Evolutionary conservation across 2,113 vertebrate species (phyloP).

Genomic region (Tricholaema leucomelas): DNA sequence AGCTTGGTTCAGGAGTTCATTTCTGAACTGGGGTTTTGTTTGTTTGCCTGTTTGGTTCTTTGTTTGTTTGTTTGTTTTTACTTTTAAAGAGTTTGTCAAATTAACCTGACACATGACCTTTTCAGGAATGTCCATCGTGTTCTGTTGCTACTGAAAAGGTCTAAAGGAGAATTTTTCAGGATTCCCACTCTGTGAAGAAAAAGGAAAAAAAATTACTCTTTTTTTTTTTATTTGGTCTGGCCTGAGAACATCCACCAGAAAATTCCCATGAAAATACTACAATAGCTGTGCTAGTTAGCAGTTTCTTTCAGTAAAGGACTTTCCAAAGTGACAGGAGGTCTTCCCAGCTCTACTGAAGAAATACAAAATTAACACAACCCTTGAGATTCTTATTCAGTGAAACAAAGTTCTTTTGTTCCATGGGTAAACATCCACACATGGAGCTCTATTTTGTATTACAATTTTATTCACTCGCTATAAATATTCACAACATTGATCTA

Average conservation of each 20-base stretch:
- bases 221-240: not conserved
- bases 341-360: not conserved
- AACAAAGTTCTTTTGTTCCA: not conserved
- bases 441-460: conserved; percentile 68
- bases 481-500: conserved; percentile 75
- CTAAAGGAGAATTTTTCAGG: not conserved
- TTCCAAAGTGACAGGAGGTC: not conserved
- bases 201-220: not conserved
- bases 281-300: not conserved
- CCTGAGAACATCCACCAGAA: not conserved
- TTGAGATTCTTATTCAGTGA: not conserved
- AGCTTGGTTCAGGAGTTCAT: not conserved
- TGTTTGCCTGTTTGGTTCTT: not conserved
- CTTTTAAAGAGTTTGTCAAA: not conserved
- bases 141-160: not conserved
- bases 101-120: not conserved
- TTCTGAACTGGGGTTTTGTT: not conserved
- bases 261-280: not conserved
- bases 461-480: conserved; percentile 77
- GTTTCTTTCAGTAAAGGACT: not conserved
- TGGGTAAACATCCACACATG: conserved; percentile 28
- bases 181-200: not conserved
- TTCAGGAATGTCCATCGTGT: not conserved
- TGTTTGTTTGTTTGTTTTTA: not conserved
- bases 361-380: not conserved